phyloP scores from a whole-genome alignment of 2,888 invertebrate genomes.

The Cistogaster globosa region DNA sequence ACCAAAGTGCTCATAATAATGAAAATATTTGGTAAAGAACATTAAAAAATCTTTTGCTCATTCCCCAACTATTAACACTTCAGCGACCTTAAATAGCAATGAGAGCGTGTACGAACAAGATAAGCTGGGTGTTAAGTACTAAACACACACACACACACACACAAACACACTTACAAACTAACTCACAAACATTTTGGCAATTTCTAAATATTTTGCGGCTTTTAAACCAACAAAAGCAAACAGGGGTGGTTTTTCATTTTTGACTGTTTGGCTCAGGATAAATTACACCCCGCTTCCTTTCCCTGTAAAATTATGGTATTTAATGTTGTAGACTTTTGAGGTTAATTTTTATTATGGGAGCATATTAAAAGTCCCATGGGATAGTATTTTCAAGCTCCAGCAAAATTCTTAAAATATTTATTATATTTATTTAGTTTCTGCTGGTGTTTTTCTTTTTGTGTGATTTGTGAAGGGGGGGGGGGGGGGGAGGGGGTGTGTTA shows the following conservation, averaged over 20 bases:
- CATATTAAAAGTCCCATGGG: constrained; percentile 44
- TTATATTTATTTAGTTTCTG: neutral
- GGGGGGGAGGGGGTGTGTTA: neutral
- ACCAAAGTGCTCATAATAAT: constrained; percentile 41
- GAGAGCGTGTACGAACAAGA: constrained; percentile 32
- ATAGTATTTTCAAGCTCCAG: neutral
- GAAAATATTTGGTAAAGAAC: constrained; percentile 36
- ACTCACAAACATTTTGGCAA: neutral
- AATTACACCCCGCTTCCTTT: neutral
- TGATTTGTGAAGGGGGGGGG: too few relatives aligned
- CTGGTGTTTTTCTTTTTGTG: neutral
- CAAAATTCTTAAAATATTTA: neutral
- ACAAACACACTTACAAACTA: neutral
- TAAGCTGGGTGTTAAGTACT: constrained; percentile 19
- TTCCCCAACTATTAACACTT: neutral
- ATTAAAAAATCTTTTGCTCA: neutral
- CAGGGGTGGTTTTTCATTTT: constrained; percentile 11
- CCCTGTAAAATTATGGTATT: neutral
- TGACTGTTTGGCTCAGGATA: neutral
- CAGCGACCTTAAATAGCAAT: neutral
- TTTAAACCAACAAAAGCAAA: neutral
- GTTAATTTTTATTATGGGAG: constrained; percentile 40
- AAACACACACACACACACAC: neutral
- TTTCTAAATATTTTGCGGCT: constrained; percentile 22
- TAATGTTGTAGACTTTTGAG: constrained; percentile 22